Percentiles rank a stretch among this genome's conserved stretches.
Conservation (phyloP, 2,113 vertebrate species). For the Pygoscelis antarcticus region DNA sequence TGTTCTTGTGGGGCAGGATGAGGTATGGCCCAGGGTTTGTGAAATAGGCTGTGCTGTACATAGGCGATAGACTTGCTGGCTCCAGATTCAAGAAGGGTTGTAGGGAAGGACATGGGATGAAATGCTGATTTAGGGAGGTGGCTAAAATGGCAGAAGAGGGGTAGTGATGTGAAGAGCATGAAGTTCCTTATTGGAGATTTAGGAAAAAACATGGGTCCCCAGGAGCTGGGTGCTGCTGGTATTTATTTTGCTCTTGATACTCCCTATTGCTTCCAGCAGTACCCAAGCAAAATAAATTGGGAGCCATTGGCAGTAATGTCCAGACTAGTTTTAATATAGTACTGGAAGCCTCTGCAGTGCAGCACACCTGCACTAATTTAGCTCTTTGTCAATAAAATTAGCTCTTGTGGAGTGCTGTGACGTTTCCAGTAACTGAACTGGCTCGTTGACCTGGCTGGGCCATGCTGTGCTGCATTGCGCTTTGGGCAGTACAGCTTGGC, state of each 20-base stretch:
- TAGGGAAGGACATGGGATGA: background rate
- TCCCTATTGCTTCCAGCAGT: background rate
- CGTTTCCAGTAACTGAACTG: background rate
- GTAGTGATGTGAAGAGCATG: background rate
- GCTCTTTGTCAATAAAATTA: conserved; percentile 21
- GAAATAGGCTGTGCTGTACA: background rate
- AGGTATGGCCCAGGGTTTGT: background rate
- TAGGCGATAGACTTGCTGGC: rapidly evolving
- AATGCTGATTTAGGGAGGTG: background rate
- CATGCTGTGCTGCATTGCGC: rapidly evolving
- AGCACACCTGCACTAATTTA: conserved; percentile 1
- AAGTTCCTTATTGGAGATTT: background rate
- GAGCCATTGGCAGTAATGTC: background rate
- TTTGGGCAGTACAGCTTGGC: background rate
- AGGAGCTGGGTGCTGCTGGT: background rate
- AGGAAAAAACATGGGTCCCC: background rate
- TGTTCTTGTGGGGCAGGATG: background rate
- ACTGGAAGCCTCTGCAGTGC: background rate
- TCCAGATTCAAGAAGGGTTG: background rate
- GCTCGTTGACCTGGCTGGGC: background rate
- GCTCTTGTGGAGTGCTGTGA: background rate
- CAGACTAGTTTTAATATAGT: background rate
- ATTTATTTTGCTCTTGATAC: background rate
- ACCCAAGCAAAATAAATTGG: background rate
- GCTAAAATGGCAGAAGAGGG: background rate